Conservation (phyloP, 2,113 vertebrate genomes). For the Sceloporus undulatus region DNA sequence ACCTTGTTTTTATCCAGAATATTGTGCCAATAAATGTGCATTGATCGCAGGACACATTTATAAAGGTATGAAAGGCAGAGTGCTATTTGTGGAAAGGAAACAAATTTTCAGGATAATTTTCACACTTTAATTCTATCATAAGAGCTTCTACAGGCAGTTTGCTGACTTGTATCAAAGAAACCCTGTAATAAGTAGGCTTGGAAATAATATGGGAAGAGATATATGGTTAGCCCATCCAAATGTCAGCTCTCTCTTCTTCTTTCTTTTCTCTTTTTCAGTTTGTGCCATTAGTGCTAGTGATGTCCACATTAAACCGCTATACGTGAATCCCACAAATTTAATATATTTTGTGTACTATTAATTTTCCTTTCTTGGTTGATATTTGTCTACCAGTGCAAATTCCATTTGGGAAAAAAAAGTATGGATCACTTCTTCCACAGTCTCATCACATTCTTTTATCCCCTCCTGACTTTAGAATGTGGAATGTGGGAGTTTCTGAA, state of each 20-base stretch:
- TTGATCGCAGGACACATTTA: conserved; percentile 42
- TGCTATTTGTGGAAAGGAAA: conserved; percentile 58
- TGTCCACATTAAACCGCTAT: conserved; percentile 20
- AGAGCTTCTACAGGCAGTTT: conserved; percentile 42
- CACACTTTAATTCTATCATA: conserved; percentile 42
- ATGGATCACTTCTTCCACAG: conserved; percentile 25
- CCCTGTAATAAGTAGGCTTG: conserved; percentile 16
- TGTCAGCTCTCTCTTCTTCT: conserved; percentile 8
- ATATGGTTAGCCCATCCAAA: conserved; percentile 1
- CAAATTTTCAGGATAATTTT: conserved; percentile 3
- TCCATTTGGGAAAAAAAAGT: conserved; percentile 62
- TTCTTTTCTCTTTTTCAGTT: conserved; percentile 7
- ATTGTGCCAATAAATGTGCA: conserved; percentile 52
- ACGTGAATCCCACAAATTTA: conserved; percentile 25
- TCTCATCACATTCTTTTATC: conserved; percentile 32
- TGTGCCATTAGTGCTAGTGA: conserved; percentile 18
- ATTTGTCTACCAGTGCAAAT: conserved; percentile 55
- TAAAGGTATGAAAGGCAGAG: conserved; percentile 56
- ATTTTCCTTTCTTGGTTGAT: conserved; percentile 57
- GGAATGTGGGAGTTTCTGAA: conserved; percentile 57
- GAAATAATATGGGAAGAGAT: conserved; percentile 37
- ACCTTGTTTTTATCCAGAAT: conserved; percentile 49
- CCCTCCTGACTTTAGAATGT: not conserved
- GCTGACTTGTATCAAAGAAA: conserved; percentile 35
- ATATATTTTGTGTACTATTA: conserved; percentile 4